A percentile compares a stretch with the other conserved stretches of the same genome.
Evolutionary conservation across 2,888 invertebrate genomes (phyloP).

Genomic region (Junonia oenone): DNA sequence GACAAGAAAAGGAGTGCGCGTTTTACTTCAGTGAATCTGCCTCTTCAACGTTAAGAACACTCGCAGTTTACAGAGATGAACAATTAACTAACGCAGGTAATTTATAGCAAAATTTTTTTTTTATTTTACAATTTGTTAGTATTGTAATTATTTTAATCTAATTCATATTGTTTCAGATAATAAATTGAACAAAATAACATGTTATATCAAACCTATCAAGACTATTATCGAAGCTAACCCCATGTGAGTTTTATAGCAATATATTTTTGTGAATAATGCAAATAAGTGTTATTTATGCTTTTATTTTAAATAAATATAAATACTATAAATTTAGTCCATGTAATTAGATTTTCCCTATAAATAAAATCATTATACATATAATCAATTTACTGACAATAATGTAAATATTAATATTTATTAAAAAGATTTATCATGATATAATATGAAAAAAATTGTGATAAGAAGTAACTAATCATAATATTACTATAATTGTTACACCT

Average conservation of each 20-base stretch:
- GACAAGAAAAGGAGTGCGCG: conserved; percentile 53
- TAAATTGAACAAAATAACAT: conserved; percentile 49
- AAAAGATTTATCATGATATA: too few relatives aligned
- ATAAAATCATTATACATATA: too few relatives aligned
- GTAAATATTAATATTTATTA: too few relatives aligned
- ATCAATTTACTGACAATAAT: too few relatives aligned
- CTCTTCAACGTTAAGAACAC: conserved; percentile 57
- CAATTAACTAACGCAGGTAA: conserved; percentile 52
- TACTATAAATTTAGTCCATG: too few relatives aligned
- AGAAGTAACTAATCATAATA: too few relatives aligned
- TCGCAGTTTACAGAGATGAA: conserved; percentile 69
- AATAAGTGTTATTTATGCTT: background rate
- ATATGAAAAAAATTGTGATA: too few relatives aligned
- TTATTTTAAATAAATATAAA: background rate
- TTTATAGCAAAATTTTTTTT: background rate
- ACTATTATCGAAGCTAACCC: conserved; percentile 44
- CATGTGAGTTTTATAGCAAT: too few relatives aligned
- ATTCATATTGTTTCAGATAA: conserved; percentile 44
- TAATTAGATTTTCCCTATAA: too few relatives aligned
- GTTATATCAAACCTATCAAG: conserved; percentile 50
- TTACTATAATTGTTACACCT: too few relatives aligned
- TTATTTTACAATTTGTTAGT: background rate
- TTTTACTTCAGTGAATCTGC: conserved; percentile 69
- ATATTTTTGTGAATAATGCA: too few relatives aligned
- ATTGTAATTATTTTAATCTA: background rate